Evolutionary conservation across 1,140 invertebrate species (phyloP).

Genomic region (Copidosoma floridanum): DNA sequence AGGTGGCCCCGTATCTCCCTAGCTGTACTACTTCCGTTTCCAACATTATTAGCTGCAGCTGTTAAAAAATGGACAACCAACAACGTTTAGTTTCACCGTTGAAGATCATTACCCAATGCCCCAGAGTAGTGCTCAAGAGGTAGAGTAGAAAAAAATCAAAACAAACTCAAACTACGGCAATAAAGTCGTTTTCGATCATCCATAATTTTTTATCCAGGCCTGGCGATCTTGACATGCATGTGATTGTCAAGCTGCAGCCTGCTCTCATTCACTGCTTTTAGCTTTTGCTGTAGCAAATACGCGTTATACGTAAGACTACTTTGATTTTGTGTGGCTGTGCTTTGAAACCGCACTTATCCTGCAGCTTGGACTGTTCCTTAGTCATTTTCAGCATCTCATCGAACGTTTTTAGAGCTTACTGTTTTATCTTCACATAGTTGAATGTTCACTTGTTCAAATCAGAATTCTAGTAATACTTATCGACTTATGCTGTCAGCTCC

Average conservation of each 20-base stretch:
- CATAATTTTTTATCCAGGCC: slow-evolving; percentile 65
- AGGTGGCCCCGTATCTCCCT: no score
- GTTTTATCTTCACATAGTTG: slow-evolving; percentile 77
- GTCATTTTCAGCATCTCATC: slow-evolving; percentile 83
- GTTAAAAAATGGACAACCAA: no score
- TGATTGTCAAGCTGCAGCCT: slow-evolving; percentile 72
- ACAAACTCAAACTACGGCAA: no score
- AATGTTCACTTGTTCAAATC: slow-evolving; percentile 73
- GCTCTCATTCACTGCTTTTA: slow-evolving; percentile 71
- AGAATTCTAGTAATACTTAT: slow-evolving; percentile 72
- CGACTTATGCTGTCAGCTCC: slow-evolving; percentile 69
- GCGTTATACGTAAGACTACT: slow-evolving; percentile 76
- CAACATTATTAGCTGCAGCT: no score
- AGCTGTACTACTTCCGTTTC: no score
- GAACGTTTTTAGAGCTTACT: slow-evolving; percentile 84
- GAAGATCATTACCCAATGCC: no score
- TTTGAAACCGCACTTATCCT: slow-evolving; percentile 74
- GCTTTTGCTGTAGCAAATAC: slow-evolving; percentile 67
- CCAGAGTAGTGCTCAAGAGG: no score
- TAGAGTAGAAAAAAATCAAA: no score
- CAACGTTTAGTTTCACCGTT: no score
- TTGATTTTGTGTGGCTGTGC: slow-evolving; percentile 81
- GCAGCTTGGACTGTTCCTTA: slow-evolving; percentile 83
- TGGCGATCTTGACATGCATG: slow-evolving; percentile 73
- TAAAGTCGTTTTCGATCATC: no score